A percentile compares a stretch with the other conserved stretches of the same genome.
phyloP scores from a whole-genome alignment of 2,113 vertebrate genomes.

The Amphilophus citrinellus region DNA sequence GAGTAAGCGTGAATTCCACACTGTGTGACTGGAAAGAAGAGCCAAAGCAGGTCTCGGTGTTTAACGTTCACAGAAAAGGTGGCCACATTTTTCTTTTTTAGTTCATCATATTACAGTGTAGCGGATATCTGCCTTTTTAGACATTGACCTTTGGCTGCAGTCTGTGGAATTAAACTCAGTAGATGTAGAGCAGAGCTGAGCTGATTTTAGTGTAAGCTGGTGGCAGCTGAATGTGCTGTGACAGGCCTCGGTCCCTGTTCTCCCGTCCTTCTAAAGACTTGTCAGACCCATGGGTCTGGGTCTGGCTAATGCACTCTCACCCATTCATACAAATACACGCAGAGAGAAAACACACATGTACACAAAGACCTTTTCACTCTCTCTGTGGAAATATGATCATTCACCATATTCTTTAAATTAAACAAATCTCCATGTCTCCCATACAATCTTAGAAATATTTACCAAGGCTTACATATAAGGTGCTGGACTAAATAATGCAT shows the following conservation, averaged over 20 bases:
- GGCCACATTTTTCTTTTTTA: background rate
- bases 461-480: conserved; percentile 10
- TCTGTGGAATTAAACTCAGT: conserved; percentile 10
- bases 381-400: conserved; percentile 38
- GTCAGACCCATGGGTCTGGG: conserved; percentile 34
- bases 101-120: conserved; percentile 37
- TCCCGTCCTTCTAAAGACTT: conserved; percentile 17
- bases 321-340: conserved; percentile 7
- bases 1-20: conserved; percentile 31
- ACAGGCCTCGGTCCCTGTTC: conserved; percentile 45
- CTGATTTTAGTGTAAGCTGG: conserved; percentile 39
- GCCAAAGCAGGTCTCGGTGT: conserved; percentile 10
- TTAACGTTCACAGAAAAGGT: conserved; percentile 26
- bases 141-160: conserved; percentile 48
- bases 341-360: conserved; percentile 23
- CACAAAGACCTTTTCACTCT: conserved; percentile 38
- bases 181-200: conserved; percentile 36
- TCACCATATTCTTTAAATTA: conserved; percentile 20
- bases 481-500: conserved; percentile 60
- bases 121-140: conserved; percentile 29
- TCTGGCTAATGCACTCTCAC: conserved; percentile 58
- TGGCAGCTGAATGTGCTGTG: conserved; percentile 39
- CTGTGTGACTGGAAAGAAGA: conserved; percentile 30
- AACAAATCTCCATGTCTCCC: conserved; percentile 24
- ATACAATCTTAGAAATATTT: conserved; percentile 30